These are phyloP conservation scores for Parambassis ranga DNA, from an alignment of 2,797 vertebrate genomes.

Conservation along the genomic window DNA sequence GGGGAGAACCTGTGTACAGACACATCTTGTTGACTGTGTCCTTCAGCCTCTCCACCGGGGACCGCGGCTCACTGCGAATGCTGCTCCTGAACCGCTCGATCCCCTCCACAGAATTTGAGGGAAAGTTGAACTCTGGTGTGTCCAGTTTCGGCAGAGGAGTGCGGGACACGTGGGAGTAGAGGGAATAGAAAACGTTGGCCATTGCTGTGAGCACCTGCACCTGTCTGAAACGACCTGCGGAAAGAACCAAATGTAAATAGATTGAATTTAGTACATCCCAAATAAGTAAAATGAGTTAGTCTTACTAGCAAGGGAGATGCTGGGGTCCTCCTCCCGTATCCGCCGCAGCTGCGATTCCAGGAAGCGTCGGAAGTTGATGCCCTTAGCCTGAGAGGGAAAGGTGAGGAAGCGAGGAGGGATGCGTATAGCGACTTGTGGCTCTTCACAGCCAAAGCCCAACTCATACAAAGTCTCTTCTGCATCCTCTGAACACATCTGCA, in stretches of 20 bases:
- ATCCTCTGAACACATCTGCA: constrained; percentile 85
- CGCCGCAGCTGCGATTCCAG: constrained; percentile 86
- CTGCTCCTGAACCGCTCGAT: constrained; percentile 70
- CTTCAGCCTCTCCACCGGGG: constrained; percentile 85
- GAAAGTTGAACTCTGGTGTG: constrained; percentile 76
- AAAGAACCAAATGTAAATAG: not conserved
- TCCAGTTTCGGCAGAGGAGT: constrained; percentile 86
- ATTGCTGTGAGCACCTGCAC: constrained; percentile 87
- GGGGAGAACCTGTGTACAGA: constrained; percentile 81
- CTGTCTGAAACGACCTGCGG: constrained; percentile 90
- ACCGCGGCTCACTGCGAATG: constrained; percentile 74
- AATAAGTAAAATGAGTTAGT: too few species aligned
- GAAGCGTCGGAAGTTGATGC: constrained; percentile 92
- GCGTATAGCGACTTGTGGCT: constrained; percentile 81
- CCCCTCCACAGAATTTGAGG: constrained; percentile 70
- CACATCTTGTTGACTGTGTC: constrained; percentile 90
- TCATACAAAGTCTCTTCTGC: constrained; percentile 88
- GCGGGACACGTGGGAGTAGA: constrained; percentile 90
- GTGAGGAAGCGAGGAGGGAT: constrained; percentile 90
- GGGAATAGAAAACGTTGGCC: constrained; percentile 89
- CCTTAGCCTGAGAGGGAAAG: constrained; percentile 84
- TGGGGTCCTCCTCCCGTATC: constrained; percentile 87
- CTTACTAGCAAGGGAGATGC: constrained; percentile 90
- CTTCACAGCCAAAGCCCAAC: constrained; percentile 88
- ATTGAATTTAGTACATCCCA: too few species aligned